These are phyloP conservation scores for Pygocentrus nattereri DNA, from an alignment of 2,797 vertebrate genomes.

Conservation along the genomic window DNA sequence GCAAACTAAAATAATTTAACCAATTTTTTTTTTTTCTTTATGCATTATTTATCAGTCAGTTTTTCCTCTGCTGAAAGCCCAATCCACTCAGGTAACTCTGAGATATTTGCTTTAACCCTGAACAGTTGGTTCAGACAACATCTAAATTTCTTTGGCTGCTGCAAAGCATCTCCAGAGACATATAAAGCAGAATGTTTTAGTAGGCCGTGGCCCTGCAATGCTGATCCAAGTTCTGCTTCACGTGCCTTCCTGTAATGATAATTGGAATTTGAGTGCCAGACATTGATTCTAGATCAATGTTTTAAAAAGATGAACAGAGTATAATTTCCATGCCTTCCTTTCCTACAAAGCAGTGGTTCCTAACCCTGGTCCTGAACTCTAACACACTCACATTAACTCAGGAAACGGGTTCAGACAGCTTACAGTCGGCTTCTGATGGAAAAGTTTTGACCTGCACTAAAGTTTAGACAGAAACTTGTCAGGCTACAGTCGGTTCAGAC, in stretches of 20 bases:
- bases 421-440: background rate
- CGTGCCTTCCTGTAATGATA: background rate
- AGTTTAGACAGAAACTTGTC: background rate
- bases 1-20: background rate
- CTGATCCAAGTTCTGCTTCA: background rate
- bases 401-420: background rate
- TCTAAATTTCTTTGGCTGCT: background rate
- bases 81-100: background rate
- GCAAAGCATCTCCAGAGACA: constrained; percentile 2
- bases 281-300: no score
- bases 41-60: background rate
- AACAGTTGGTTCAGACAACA: background rate
- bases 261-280: background rate
- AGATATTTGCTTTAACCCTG: background rate
- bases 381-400: no score
- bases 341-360: background rate
- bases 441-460: background rate
- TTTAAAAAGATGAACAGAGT: background rate
- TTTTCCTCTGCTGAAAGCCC: background rate
- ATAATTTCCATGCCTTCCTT: background rate
- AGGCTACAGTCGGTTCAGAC: background rate
- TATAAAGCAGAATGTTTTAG: background rate
- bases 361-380: no score
- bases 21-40: background rate
- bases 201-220: background rate